Base-by-base conservation (phyloP, 2,797 vertebrate species). In the Pipistrellus kuhlii region DNA sequence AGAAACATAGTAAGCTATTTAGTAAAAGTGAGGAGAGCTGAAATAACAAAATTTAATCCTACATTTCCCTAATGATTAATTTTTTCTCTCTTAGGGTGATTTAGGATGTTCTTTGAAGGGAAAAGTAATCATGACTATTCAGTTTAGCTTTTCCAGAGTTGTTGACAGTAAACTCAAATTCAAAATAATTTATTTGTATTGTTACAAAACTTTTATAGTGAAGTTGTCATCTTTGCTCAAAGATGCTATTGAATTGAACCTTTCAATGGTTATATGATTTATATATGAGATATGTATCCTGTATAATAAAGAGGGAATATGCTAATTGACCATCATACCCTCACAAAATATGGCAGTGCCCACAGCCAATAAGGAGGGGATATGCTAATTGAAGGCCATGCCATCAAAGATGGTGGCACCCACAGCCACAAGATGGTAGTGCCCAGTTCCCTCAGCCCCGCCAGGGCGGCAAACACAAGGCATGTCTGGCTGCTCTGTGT, bases 151-250 rank as follows among this genome's bases (percentile, higher is more conserved):
- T 90, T 75, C 35, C n/a, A 69, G 85, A 80, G 18, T 41, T 86
- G 21, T 8, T 38, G 27, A 51, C 13, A 76, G 17, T 84, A 73
- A 90, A 48, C n/a, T 64, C 14, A 64, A 89, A 83, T 90, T 83
- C 32, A 62, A 85, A 75, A 89, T 66, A 55, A 53, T 72, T 75
- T 62, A 53, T 82, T 88, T 59, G 35, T 64, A 53, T 48, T 88
- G 10, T 64, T 90, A 64, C 18, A 72, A 21, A 86, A 83, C 5
- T 48, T 10, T 89, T 57, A 77, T 35, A 87, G 53, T 46, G 4
- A 2, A 32, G 59, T 69, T 78, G 18, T 76, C 25, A 73, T 89
- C 17, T 86, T 86, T 87, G 8, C 17, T 93, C 38, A 87, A 87
- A 93, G 44, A 69, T 57, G 9, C 2, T 73, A 46, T 3, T 59